Evolutionary conservation across 2,797 vertebrate genomes (phyloP).

Genomic region (Neostethus bicornis): DNA sequence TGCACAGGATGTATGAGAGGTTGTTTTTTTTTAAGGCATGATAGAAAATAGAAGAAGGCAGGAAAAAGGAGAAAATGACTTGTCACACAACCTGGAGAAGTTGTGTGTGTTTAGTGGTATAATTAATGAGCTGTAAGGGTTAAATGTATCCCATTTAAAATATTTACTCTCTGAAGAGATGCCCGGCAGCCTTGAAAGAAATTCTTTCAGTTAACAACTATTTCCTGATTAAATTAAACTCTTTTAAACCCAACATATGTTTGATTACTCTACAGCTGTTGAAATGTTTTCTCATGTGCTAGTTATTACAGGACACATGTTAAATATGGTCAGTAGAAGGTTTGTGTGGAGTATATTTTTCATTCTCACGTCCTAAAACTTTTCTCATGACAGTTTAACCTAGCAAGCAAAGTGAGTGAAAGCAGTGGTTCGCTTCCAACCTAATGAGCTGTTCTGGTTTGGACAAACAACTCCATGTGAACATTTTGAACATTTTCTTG

Average conservation of each 20-base stretch:
- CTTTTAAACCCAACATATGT: constrained; percentile 8
- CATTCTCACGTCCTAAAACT: constrained; percentile 7
- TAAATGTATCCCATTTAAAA: constrained; percentile 21
- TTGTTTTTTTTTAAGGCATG: constrained; percentile 45
- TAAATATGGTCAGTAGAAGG: constrained; percentile 27
- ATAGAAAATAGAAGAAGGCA: constrained; percentile 21
- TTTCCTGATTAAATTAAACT: constrained; percentile 19
- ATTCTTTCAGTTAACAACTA: constrained; percentile 23
- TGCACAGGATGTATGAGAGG: constrained; percentile 60
- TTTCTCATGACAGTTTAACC: constrained; percentile 26
- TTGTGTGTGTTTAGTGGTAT: constrained; percentile 5
- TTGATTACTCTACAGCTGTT: constrained; percentile 29
- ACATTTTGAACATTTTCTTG: constrained; percentile 25
- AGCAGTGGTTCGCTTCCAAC: too few relatives aligned
- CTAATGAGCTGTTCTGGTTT: not conserved
- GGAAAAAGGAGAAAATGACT: constrained; percentile 35
- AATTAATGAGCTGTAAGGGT: constrained; percentile 30
- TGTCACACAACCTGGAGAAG: constrained; percentile 64
- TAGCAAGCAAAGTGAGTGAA: constrained; percentile 11
- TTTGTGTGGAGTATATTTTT: constrained; percentile 16
- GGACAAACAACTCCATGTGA: constrained; percentile 2
- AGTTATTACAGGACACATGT: constrained; percentile 41
- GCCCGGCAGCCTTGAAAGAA: constrained; percentile 4
- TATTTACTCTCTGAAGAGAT: constrained; percentile 17
- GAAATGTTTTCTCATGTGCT: constrained; percentile 47